phyloP scores from a whole-genome alignment of 2,797 vertebrate genomes.

The Coluber constrictor region DNA sequence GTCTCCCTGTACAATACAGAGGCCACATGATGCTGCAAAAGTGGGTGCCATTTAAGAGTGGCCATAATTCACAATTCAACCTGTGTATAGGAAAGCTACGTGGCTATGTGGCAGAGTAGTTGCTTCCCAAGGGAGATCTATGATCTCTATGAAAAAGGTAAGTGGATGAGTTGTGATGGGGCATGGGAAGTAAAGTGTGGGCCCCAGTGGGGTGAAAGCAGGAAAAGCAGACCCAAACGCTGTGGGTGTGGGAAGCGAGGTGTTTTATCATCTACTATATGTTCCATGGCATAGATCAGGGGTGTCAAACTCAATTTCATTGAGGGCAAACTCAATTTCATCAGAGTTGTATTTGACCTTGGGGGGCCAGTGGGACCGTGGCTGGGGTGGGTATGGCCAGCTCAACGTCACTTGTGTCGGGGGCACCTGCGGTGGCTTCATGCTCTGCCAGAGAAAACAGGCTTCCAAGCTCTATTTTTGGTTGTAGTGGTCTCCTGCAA shows the following conservation, averaged over 20 bases:
- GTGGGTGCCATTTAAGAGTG: not conserved
- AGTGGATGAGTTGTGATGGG: not conserved
- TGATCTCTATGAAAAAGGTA: not conserved
- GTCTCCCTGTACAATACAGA: not conserved
- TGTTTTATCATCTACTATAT: not conserved
- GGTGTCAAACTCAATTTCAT: too few species aligned
- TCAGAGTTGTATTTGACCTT: too few species aligned
- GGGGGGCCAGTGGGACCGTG: too few species aligned
- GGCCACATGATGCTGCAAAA: not conserved
- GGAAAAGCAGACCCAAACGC: not conserved
- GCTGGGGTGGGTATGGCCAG: too few species aligned
- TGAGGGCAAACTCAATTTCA: too few species aligned
- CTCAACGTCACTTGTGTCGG: too few species aligned
- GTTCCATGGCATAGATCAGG: not conserved
- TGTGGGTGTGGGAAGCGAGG: not conserved
- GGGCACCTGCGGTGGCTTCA: too few species aligned
- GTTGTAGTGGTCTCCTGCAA: too few species aligned
- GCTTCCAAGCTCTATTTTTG: too few species aligned
- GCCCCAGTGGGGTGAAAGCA: not conserved
- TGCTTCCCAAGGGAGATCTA: not conserved
- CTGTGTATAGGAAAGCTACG: not conserved
- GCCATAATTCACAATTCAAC: not conserved
- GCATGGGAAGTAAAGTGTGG: not conserved
- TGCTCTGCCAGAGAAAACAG: too few species aligned
- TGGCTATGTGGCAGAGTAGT: not conserved